These are phyloP conservation scores for Copsychus sechellarum DNA, from an alignment of 2,113 vertebrate genomes.

Conservation along the genomic window DNA sequence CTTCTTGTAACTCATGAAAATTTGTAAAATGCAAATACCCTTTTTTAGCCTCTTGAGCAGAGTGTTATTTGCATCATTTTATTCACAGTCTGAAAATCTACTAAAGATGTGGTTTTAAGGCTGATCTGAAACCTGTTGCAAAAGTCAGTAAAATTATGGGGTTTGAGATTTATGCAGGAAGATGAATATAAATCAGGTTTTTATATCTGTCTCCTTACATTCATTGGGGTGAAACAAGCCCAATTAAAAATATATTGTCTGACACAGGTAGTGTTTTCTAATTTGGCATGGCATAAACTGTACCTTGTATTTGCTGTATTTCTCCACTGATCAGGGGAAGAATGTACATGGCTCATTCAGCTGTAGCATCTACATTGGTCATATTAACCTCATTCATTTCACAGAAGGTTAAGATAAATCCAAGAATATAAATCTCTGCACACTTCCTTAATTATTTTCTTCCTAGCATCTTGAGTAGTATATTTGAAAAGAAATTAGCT, in stretches of 20 bases:
- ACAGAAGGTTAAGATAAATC: neutral
- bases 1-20: neutral
- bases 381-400: neutral
- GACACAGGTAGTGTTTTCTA: neutral
- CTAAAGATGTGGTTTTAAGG: neutral
- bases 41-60: neutral
- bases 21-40: neutral
- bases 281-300: neutral
- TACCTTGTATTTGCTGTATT: neutral
- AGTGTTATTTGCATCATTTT: neutral
- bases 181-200: neutral
- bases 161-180: neutral
- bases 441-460: neutral
- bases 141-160: neutral
- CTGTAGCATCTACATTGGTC: neutral
- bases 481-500: neutral
- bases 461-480: neutral
- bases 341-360: neutral
- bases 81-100: neutral
- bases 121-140: neutral
- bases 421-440: neutral
- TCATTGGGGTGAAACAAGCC: neutral
- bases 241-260: neutral
- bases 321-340: neutral
- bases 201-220: neutral